These are phyloP conservation scores for Strix aluco DNA, from an alignment of 2,113 vertebrate genomes.

Conservation along the genomic window DNA sequence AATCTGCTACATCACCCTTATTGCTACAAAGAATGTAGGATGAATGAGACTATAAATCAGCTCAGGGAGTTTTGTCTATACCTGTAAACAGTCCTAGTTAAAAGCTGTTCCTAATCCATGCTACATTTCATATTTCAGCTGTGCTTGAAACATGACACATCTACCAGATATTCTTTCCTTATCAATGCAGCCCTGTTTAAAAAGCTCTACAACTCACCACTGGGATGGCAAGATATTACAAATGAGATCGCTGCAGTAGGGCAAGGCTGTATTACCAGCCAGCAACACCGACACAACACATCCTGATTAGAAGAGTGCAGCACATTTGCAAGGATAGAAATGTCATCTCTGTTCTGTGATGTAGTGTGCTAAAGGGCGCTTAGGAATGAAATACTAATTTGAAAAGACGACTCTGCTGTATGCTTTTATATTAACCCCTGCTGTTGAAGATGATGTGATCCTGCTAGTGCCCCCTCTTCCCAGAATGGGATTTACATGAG, in stretches of 20 bases:
- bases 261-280: background rate
- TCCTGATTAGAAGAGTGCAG: conserved; percentile 8
- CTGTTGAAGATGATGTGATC: background rate
- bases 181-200: background rate
- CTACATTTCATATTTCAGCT: background rate
- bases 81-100: background rate
- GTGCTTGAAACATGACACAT: background rate
- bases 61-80: background rate
- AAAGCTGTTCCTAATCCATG: background rate
- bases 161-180: background rate
- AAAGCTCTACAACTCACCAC: background rate
- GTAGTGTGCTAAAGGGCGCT: background rate
- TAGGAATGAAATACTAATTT: conserved; percentile 11
- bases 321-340: background rate
- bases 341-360: conserved; percentile 15
- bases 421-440: background rate
- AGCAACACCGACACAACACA: background rate
- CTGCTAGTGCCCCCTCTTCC: background rate
- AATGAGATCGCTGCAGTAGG: background rate
- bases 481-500: background rate
- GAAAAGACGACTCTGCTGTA: background rate
- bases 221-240: background rate
- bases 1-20: background rate
- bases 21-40: background rate
- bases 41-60: background rate